phyloP scores from a whole-genome alignment of 2,113 vertebrate genomes.

The Jaculus jaculus region DNA sequence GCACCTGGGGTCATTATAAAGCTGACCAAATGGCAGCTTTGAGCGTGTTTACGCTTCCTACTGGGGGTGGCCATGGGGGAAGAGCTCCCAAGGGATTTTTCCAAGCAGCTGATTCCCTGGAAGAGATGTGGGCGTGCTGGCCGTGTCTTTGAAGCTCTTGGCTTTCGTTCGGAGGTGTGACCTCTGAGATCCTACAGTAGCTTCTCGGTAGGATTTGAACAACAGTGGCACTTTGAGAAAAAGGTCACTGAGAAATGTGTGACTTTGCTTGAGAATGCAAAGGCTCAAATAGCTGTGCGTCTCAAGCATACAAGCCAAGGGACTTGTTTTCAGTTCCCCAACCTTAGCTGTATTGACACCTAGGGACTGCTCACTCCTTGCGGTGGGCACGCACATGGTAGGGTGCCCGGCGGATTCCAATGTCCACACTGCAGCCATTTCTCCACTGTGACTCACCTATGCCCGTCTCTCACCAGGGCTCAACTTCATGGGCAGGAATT shows the following conservation, averaged over 20 bases:
- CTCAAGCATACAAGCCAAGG: neutral
- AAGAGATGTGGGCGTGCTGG: neutral
- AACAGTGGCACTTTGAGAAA: neutral
- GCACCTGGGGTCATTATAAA: neutral
- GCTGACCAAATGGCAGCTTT: neutral
- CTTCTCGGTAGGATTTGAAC: neutral
- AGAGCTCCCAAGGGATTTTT: neutral
- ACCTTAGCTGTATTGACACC: fast-evolving
- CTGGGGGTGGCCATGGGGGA: neutral
- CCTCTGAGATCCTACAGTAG: neutral
- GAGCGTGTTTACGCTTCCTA: neutral
- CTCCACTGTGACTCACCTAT: no score
- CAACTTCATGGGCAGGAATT: no score
- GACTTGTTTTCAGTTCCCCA: neutral
- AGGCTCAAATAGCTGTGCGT: neutral
- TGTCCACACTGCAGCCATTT: no score
- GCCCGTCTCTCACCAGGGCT: no score
- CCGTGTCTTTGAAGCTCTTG: neutral
- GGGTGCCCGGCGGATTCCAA: no score
- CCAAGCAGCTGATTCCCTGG: neutral
- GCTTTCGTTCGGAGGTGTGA: neutral
- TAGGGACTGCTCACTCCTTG: neutral
- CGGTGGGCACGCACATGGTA: no score
- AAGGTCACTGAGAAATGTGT: neutral
- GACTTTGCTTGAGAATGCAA: neutral